Conservation (phyloP, 2,888 invertebrate species). For the Saturnia japonica region DNA sequence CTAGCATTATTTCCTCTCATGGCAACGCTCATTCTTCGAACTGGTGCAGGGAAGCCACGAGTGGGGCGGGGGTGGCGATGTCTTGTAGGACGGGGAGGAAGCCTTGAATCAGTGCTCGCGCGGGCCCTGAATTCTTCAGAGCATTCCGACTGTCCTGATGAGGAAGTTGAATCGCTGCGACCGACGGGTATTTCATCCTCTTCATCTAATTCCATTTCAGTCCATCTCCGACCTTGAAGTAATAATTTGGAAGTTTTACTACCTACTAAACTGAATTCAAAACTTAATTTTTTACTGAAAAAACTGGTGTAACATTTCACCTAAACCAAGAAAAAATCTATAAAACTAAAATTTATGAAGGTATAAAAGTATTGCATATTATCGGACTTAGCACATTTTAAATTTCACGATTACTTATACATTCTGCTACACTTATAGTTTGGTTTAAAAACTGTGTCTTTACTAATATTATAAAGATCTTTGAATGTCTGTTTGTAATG, state of each 20-base stretch:
- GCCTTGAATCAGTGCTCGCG: slow-evolving; percentile 86
- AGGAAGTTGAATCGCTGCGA: slow-evolving; percentile 65
- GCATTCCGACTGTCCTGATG: slow-evolving; percentile 59
- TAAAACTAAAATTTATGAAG: too few species aligned
- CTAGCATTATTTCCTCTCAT: slow-evolving; percentile 85
- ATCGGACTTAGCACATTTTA: not conserved
- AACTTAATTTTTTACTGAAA: too few species aligned
- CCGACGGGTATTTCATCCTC: slow-evolving; percentile 75
- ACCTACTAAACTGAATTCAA: too few species aligned
- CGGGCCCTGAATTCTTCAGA: slow-evolving; percentile 85
- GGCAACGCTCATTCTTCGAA: slow-evolving; percentile 90
- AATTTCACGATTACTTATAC: not conserved
- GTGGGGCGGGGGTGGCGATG: slow-evolving; percentile 76
- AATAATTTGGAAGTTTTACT: not conserved
- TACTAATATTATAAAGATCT: too few species aligned
- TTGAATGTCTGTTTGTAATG: too few species aligned
- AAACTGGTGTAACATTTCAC: too few species aligned
- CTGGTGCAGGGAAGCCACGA: slow-evolving; percentile 74
- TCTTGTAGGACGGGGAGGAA: slow-evolving; percentile 82
- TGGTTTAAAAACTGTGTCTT: not conserved
- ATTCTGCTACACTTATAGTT: not conserved
- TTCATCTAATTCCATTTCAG: slow-evolving; percentile 84
- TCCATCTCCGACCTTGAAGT: slow-evolving; percentile 81
- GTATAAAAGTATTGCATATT: too few species aligned
- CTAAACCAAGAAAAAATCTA: too few species aligned